Evolutionary conservation across 2,113 vertebrate genomes (phyloP).

Genomic region (Bungarus multicinctus): DNA sequence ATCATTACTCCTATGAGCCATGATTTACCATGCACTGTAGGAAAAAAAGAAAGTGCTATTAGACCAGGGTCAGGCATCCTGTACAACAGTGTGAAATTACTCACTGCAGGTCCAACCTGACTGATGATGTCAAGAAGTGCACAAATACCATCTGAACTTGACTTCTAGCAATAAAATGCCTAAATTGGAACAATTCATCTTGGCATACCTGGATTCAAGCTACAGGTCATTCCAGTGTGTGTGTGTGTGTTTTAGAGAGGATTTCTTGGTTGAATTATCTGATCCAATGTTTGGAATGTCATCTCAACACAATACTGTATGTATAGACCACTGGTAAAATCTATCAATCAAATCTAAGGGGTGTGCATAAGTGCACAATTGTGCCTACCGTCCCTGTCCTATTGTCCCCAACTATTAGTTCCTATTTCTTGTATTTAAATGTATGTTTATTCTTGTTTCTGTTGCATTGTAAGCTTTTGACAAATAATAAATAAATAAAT

Average conservation of each 20-base stretch:
- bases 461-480: too few species aligned
- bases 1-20: not conserved
- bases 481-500: too few species aligned
- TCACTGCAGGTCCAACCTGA: not conserved
- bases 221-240: not conserved
- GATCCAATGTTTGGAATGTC: not conserved
- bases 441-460: too few species aligned
- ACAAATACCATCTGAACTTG: not conserved
- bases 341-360: not conserved
- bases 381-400: too few species aligned
- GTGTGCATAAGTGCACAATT: too few species aligned
- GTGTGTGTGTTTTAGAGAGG: not conserved
- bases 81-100: not conserved
- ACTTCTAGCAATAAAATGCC: not conserved
- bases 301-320: not conserved
- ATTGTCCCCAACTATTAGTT: too few species aligned
- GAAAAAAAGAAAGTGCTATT: not conserved
- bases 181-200: not conserved
- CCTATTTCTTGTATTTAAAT: too few species aligned
- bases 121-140: not conserved
- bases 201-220: not conserved
- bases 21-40: not conserved
- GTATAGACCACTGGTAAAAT: not conserved
- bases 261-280: not conserved
- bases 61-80: not conserved